Percentiles rank a stretch among this genome's conserved stretches.
Conservation (phyloP, 2,888 invertebrate genomes). For the Chymomyza amoena region DNA sequence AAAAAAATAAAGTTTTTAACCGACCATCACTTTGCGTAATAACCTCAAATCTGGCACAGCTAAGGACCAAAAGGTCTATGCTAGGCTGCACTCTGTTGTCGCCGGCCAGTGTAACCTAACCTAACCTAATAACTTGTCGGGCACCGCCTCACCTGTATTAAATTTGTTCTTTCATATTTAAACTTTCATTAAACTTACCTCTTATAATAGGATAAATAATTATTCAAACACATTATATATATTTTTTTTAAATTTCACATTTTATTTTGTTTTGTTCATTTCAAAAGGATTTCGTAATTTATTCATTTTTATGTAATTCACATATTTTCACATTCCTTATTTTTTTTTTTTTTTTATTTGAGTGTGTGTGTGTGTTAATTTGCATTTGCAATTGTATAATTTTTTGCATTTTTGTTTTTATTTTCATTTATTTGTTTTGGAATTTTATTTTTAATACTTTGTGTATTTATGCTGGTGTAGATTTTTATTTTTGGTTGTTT, state of each 20-base stretch:
- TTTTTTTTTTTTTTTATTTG: conserved; percentile 32
- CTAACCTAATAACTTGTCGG: too few relatives aligned
- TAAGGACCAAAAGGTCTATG: too few relatives aligned
- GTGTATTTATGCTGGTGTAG: conserved; percentile 8
- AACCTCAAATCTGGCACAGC: too few relatives aligned
- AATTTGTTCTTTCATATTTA: too few relatives aligned
- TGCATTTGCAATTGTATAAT: conserved; percentile 72
- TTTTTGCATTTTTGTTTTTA: conserved; percentile 28
- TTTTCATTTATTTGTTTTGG: conserved; percentile 20
- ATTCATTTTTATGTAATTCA: conserved; percentile 52
- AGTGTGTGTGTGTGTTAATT: conserved; percentile 46
- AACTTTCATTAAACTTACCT: too few relatives aligned
- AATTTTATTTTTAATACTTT: conserved; percentile 39
- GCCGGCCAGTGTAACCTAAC: too few relatives aligned
- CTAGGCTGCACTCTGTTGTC: too few relatives aligned
- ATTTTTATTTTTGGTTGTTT: conserved; percentile 38
- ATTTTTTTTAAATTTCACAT: conserved; percentile 65
- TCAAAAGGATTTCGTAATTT: conserved; percentile 74
- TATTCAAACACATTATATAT: conserved; percentile 18
- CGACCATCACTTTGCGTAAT: too few relatives aligned
- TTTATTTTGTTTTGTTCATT: conserved; percentile 72
- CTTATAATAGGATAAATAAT: neutral
- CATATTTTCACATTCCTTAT: conserved; percentile 62
- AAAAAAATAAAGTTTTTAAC: too few relatives aligned
- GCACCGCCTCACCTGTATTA: too few relatives aligned